A percentile compares a stretch with the other conserved stretches of the same genome.
These are phyloP conservation scores for Leptinotarsa defecta DNA, from an alignment of 1,140 invertebrate species.

Conservation along the genomic window DNA sequence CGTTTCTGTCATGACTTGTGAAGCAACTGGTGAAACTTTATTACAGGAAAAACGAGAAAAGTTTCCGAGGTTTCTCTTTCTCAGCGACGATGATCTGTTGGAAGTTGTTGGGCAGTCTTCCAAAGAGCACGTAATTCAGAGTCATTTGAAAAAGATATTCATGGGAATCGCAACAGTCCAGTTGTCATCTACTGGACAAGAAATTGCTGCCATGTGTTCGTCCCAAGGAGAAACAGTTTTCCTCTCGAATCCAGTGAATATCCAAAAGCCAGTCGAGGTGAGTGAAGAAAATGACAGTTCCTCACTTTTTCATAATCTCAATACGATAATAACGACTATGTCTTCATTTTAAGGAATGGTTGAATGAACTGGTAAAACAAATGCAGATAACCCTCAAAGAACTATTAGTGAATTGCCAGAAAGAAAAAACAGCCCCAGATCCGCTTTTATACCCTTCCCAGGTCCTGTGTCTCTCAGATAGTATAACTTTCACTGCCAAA, in stretches of 20 bases:
- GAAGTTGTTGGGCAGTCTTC: slow-evolving; percentile 90
- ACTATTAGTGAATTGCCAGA: slow-evolving; percentile 72
- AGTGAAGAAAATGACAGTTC: not conserved
- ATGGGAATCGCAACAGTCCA: slow-evolving; percentile 81
- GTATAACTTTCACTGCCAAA: slow-evolving; percentile 79
- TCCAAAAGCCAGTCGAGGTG: slow-evolving; percentile 78
- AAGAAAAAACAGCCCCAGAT: slow-evolving; percentile 66
- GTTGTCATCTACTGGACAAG: slow-evolving; percentile 66
- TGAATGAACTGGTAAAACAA: slow-evolving; percentile 77
- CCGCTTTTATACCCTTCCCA: slow-evolving; percentile 84
- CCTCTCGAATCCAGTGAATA: slow-evolving; percentile 75
- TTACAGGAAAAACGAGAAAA: slow-evolving; percentile 87
- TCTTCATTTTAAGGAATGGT: slow-evolving; percentile 71
- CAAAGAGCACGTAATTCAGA: slow-evolving; percentile 85
- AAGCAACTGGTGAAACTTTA: not conserved
- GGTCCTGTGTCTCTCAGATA: slow-evolving; percentile 73
- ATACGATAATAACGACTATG: too few relatives aligned
- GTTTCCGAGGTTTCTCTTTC: slow-evolving; percentile 95
- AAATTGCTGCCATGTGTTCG: slow-evolving; percentile 78
- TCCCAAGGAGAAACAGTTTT: slow-evolving; percentile 83
- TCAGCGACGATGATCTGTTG: slow-evolving; percentile 94
- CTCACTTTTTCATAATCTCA: slow-evolving; percentile 55
- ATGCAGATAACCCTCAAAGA: slow-evolving; percentile 80
- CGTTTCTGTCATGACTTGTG: too few relatives aligned
- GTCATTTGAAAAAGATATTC: slow-evolving; percentile 94